A percentile compares a stretch with the other conserved stretches of the same genome.
Evolutionary conservation across 2,797 vertebrate genomes (phyloP).

Genomic region (Perodicticus potto): DNA sequence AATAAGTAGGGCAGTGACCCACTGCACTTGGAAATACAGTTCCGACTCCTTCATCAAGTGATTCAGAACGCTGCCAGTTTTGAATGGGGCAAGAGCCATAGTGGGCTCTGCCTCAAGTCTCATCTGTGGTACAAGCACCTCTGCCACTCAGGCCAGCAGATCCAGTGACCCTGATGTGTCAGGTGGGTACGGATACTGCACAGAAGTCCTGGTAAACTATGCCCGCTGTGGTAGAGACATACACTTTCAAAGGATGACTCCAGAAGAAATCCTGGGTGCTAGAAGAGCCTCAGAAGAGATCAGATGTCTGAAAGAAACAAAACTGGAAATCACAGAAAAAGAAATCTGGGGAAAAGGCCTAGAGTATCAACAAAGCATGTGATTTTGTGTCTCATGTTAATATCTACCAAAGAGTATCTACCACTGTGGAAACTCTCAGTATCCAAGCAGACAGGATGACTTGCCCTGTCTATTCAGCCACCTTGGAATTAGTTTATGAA

Average conservation of each 20-base stretch:
- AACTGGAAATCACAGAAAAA: not conserved
- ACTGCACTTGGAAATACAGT: not conserved
- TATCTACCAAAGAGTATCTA: not conserved
- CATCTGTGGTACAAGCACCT: not conserved
- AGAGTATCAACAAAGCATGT: not conserved
- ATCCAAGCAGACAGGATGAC: not conserved
- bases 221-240: not conserved
- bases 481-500: not conserved
- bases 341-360: not conserved
- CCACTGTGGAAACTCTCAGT: not conserved
- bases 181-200: not conserved
- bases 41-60: not conserved
- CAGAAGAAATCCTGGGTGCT: not conserved
- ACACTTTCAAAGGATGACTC: not conserved
- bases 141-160: not conserved
- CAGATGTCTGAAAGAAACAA: not conserved
- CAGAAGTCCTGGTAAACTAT: not conserved
- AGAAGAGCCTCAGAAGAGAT: not conserved
- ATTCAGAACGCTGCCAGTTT: not conserved
- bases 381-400: not conserved
- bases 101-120: not conserved
- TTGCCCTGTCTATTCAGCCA: not conserved
- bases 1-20: not conserved
- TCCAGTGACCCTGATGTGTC: not conserved
- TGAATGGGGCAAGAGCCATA: not conserved